Evolutionary conservation across 2,888 invertebrate species (phyloP).

Genomic region (Panopea generosa): DNA sequence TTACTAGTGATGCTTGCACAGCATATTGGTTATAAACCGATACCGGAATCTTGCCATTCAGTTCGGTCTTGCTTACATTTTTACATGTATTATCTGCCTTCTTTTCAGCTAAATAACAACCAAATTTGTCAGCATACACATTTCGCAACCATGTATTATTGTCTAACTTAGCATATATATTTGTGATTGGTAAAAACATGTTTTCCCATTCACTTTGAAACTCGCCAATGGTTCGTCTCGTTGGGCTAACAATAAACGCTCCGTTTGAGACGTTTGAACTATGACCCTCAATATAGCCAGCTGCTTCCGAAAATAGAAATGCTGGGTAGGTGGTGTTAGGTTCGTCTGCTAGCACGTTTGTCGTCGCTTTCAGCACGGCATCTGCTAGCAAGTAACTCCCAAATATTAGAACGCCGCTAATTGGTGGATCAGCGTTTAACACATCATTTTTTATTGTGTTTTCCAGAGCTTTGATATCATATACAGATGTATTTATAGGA

Average conservation of each 20-base stretch:
- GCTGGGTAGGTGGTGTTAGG: constrained; percentile 16
- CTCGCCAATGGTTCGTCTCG: constrained; percentile 12
- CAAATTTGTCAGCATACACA: constrained; percentile 20
- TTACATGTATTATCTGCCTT: constrained; percentile 17
- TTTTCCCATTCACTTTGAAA: background rate
- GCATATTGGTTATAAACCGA: constrained; percentile 52
- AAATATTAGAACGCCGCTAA: constrained; percentile 45
- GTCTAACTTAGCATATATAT: background rate
- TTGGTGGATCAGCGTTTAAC: constrained; percentile 13
- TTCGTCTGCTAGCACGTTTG: constrained; percentile 15
- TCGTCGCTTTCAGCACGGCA: constrained; percentile 26
- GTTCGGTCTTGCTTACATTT: background rate
- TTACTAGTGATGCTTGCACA: constrained; percentile 39
- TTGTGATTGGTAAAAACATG: background rate
- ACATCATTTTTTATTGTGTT: constrained; percentile 15
- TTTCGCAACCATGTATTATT: constrained; percentile 35
- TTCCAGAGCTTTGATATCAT: constrained; percentile 10
- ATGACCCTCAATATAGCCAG: constrained; percentile 21
- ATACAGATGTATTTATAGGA: background rate
- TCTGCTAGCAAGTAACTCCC: constrained; percentile 31
- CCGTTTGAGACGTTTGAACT: constrained; percentile 43
- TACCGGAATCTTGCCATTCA: constrained; percentile 3
- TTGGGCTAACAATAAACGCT: constrained; percentile 51
- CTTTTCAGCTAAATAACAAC: constrained; percentile 30
- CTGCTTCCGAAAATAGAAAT: constrained; percentile 52